Base-by-base conservation (phyloP, 2,797 vertebrate genomes). In the Smutsia gigantea region DNA sequence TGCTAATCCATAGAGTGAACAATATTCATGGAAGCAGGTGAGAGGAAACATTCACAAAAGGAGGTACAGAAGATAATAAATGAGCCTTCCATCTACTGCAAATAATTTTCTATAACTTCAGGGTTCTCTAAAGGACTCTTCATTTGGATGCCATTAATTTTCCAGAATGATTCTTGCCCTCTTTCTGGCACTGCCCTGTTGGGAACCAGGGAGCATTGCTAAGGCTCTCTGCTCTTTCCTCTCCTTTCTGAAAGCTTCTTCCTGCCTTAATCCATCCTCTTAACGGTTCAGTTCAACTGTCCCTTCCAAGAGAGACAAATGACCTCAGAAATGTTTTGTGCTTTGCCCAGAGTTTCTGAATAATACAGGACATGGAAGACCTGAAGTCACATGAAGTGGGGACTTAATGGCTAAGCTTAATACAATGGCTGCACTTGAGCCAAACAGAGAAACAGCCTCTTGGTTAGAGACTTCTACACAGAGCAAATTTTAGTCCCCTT, bases 301-400 rank as follows among this genome's bases (percentile, higher is more conserved):
- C 72, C 79, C 57, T 77, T 86, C 84, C 59, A 83, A 92, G 81
- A 92, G 69, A 95, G 78, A 93, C 78, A 97, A 97, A 89, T 95
- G n/a, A 87, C 84, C 90, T 89, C 81, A 81, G 91, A 92, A 96
- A 95, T 77, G 81, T 95, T 78, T 37, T 87, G 14, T 86, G 72
- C 49, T 93, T 96, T 46, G 34, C 49, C 96, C 51, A 95, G 14
- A 87, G 53, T 27, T 89, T 42, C 75, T 82, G 55, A 96, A 96
- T 87, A 94, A 97, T 85, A 88, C 25, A 96, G 77, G 66, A 92
- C 74, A 90, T 7, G 13, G 84, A 95, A 93, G 89, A 96, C 84
- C 69, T 68, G 63, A 93, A 93, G 88, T n/a, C 74, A 96, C 87
- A 68, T 72, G 37, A 96, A 95, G 55, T 94, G 46, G 89, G 29